phyloP scores from a whole-genome alignment of 2,797 vertebrate genomes.

The Sebastes cheni region DNA sequence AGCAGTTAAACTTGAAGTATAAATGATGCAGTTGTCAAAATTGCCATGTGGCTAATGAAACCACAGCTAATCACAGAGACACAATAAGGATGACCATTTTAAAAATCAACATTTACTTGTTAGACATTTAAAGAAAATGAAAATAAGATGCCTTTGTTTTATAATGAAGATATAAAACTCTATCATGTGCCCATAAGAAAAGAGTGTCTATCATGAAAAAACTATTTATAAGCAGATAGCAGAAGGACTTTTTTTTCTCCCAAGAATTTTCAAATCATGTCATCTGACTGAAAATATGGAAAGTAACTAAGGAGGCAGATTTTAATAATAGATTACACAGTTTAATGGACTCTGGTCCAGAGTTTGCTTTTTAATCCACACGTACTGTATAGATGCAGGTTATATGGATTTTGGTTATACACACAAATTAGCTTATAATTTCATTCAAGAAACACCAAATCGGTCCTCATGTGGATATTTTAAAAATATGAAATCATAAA shows the following conservation, averaged over 20 bases:
- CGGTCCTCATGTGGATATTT: neutral
- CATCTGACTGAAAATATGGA: neutral
- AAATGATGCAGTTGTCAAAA: neutral
- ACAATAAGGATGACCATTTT: neutral
- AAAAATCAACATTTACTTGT: neutral
- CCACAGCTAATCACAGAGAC: neutral
- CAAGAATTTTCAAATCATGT: neutral
- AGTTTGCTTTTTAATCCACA: neutral
- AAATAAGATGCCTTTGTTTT: neutral
- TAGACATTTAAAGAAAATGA: neutral
- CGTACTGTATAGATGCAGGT: neutral
- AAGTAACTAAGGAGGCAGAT: neutral
- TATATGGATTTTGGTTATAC: neutral
- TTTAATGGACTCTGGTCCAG: neutral
- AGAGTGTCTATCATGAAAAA: neutral
- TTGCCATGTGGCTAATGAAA: neutral
- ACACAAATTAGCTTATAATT: neutral
- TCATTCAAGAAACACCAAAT: neutral
- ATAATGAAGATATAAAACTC: neutral
- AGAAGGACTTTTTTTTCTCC: neutral
- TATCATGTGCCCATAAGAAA: neutral
- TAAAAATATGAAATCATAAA: neutral
- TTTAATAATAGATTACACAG: neutral
- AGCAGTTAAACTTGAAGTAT: neutral
- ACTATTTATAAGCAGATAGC: neutral